Evolutionary conservation across 1,140 invertebrate genomes (phyloP).

Genomic region (Drosophila fuyamai): DNA sequence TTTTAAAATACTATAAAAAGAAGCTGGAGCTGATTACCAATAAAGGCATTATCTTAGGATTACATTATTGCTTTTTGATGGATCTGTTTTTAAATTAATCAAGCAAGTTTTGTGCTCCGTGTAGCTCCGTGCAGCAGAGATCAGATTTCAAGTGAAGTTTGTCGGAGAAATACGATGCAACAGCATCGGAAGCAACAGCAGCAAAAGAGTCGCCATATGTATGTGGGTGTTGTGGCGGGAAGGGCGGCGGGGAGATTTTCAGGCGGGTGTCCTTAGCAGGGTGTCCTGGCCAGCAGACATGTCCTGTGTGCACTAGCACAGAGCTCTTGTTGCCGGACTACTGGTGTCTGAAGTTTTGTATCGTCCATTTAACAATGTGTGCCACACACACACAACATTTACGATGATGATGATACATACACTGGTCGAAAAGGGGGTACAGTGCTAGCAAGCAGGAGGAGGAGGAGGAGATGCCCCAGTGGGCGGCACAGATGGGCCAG

Average conservation of each 20-base stretch:
- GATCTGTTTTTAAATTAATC: neutral
- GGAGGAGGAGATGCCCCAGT: constrained; percentile 1
- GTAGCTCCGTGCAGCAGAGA: constrained; percentile 22
- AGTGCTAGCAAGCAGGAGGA: constrained; percentile 3
- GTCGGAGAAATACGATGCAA: constrained; percentile 35
- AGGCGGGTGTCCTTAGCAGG: neutral
- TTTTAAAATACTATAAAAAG: too few relatives aligned
- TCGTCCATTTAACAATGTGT: constrained; percentile 83
- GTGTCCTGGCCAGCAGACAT: constrained; percentile 28
- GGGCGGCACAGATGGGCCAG: constrained; percentile 44
- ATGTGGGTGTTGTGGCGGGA: constrained; percentile 1
- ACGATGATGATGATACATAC: constrained; percentile 66
- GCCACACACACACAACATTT: constrained; percentile 62
- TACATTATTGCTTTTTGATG: too few relatives aligned
- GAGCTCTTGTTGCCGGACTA: constrained; percentile 13
- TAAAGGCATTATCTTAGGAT: too few relatives aligned
- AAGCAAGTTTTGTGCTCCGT: constrained; percentile 2
- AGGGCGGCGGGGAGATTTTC: neutral
- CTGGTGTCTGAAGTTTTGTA: constrained; percentile 71
- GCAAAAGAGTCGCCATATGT: constrained; percentile 21
- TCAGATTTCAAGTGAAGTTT: constrained; percentile 47
- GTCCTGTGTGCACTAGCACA: neutral
- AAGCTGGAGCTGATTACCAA: too few relatives aligned
- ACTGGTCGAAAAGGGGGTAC: constrained; percentile 17
- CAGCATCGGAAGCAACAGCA: constrained; percentile 44